Evolutionary conservation across 2,797 vertebrate genomes (phyloP).

Genomic region (Macropus fuliginosus): DNA sequence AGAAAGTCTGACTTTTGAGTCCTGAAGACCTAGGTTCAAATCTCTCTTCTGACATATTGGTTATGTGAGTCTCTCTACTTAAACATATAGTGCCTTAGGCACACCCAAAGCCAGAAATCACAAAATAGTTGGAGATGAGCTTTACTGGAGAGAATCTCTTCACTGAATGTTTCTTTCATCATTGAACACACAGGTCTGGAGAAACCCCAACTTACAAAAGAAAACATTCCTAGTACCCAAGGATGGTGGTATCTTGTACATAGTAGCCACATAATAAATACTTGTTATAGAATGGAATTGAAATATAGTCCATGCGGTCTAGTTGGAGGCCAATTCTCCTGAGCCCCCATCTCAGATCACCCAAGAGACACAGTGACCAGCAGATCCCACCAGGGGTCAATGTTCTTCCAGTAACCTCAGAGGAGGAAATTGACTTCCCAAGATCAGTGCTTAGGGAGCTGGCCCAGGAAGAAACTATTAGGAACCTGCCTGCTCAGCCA

Average conservation of each 20-base stretch:
- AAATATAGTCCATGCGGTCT: background rate
- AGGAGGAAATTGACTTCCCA: background rate
- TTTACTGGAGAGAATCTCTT: background rate
- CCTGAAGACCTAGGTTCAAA: background rate
- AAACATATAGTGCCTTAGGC: background rate
- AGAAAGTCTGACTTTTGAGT: background rate
- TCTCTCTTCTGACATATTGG: background rate
- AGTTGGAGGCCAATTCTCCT: background rate
- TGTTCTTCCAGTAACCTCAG: background rate
- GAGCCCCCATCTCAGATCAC: background rate
- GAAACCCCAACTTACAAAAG: background rate
- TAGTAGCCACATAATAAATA: background rate
- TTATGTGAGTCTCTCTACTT: background rate
- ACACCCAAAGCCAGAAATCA: background rate
- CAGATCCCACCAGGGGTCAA: background rate
- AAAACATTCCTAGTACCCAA: background rate
- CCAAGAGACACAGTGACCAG: background rate
- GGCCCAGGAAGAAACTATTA: background rate
- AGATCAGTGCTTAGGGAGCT: background rate
- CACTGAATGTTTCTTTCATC: background rate
- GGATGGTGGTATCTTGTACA: background rate
- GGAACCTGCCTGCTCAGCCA: background rate
- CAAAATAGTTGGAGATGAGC: background rate
- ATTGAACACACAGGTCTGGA: background rate
- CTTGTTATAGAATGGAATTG: background rate